Evolutionary conservation across 2,888 invertebrate species (phyloP).

Genomic region (Synergus itoensis): DNA sequence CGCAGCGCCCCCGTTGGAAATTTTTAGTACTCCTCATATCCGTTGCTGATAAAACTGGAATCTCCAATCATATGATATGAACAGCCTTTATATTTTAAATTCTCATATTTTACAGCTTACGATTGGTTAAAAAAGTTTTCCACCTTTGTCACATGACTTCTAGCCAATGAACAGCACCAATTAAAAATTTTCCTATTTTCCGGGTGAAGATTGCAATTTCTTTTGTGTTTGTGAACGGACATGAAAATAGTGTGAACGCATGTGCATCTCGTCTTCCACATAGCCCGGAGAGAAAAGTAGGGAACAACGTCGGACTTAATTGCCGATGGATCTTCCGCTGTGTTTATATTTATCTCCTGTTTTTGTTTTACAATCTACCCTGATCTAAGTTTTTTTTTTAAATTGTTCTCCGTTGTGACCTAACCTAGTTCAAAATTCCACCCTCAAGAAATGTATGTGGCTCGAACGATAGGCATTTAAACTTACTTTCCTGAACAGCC

Average conservation of each 20-base stretch:
- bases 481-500: slow-evolving; percentile 20
- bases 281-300: slow-evolving; percentile 1
- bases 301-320: neutral
- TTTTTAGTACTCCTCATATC: neutral
- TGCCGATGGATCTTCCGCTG: slow-evolving; percentile 16
- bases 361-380: slow-evolving; percentile 31
- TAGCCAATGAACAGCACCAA: neutral
- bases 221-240: neutral
- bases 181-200: neutral
- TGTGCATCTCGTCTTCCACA: neutral
- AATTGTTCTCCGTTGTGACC: slow-evolving; percentile 7
- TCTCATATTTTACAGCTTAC: neutral
- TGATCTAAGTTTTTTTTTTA: slow-evolving; percentile 22
- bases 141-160: neutral
- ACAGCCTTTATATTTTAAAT: no score
- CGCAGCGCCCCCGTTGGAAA: neutral
- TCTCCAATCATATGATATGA: neutral
- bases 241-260: neutral
- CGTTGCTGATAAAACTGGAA: neutral
- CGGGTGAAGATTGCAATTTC: neutral
- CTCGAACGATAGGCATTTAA: slow-evolving; percentile 12
- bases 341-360: slow-evolving; percentile 39
- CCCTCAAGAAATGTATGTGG: slow-evolving; percentile 20
- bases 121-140: neutral
- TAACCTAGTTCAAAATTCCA: slow-evolving; percentile 6